Evolutionary conservation across 1,140 invertebrate genomes (phyloP), one percentile per base, ranked within the genome.

Genomic region (Bombyx mandarina): DNA sequence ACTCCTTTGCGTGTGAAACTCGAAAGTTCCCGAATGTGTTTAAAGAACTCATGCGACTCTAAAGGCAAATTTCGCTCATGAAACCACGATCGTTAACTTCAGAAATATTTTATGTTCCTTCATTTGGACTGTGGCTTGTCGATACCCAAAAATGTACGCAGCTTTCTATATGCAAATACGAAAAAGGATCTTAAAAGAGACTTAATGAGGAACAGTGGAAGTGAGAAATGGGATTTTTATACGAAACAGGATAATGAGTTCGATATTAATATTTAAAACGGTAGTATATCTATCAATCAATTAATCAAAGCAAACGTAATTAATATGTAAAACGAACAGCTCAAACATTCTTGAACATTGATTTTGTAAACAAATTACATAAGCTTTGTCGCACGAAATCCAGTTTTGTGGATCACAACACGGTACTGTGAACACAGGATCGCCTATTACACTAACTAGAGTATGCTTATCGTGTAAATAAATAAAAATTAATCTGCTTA

Each of bases 21-120:
- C 66, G 79, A 84, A 81, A 82, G 81, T 73, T 52, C 55, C 64
- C 69, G 67, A 71, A 81, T 78, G 79, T 79, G 79, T 77, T 79
- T 76, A 68, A 77, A 71, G 66, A 73, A 58, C 73, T 68, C 74
- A 68, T 67, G 67, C 61, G 56, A 51, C 54, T 66, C 52, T 70
- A 72, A 74, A 75, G 73, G 56, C 62, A 62, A 56, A 62, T 63
- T 65, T 58, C 61, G 58, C 58, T 58, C 59, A 64, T 62, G 61
- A 67, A 69, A 73, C 62, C 67, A 71, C 61, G 65, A 58, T 78
- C 71, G 72, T 75, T 72, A 18, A 71, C 62, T 71, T 72, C 70
- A 70, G 78, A 79, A 78, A 73, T 75, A 75, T 69, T 69, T 77
- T 77, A 79, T 64, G 65, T 67, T 63, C 43, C 52, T 69, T 61